Percentiles rank a stretch among this genome's conserved stretches.
Conservation (phyloP, 2,888 invertebrate genomes). For the Ormyrus rosae region DNA sequence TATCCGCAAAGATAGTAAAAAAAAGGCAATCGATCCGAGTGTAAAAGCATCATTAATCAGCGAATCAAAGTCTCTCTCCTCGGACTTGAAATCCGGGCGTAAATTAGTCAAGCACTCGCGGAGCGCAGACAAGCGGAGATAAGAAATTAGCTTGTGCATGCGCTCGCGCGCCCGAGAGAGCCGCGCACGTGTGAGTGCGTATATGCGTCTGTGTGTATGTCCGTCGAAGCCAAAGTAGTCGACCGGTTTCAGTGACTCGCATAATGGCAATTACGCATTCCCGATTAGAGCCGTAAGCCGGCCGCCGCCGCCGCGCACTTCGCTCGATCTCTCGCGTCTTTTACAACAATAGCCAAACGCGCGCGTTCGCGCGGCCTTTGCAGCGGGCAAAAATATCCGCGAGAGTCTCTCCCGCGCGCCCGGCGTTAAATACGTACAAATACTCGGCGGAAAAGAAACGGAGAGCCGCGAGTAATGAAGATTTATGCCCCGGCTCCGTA, state of each 20-base stretch:
- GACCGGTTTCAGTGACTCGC: conserved; percentile 47
- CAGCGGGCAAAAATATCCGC: conserved; percentile 17
- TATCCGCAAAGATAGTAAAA: too few relatives aligned
- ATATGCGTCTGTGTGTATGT: neutral
- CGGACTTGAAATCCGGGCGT: conserved; percentile 3
- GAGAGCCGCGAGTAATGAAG: conserved; percentile 39
- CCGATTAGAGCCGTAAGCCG: conserved; percentile 25
- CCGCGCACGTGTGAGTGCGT: neutral
- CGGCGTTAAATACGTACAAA: neutral
- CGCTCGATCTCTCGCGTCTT: neutral
- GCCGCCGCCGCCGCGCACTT: neutral
- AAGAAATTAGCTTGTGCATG: conserved; percentile 47
- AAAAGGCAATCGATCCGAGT: too few relatives aligned
- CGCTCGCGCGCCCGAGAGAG: too few relatives aligned
- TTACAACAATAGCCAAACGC: neutral
- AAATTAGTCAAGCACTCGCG: conserved; percentile 39
- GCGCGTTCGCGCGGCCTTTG: neutral
- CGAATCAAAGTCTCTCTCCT: too few relatives aligned
- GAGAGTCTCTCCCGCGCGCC: neutral
- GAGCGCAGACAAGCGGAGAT: conserved; percentile 33
- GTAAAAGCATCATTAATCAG: too few relatives aligned
- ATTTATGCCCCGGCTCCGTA: conserved; percentile 42
- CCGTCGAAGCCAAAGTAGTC: conserved; percentile 12
- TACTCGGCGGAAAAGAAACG: neutral
- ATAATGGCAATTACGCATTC: conserved; percentile 54